Base-by-base conservation (phyloP, 1,140 invertebrate species). In the Diorhabda elongata region DNA sequence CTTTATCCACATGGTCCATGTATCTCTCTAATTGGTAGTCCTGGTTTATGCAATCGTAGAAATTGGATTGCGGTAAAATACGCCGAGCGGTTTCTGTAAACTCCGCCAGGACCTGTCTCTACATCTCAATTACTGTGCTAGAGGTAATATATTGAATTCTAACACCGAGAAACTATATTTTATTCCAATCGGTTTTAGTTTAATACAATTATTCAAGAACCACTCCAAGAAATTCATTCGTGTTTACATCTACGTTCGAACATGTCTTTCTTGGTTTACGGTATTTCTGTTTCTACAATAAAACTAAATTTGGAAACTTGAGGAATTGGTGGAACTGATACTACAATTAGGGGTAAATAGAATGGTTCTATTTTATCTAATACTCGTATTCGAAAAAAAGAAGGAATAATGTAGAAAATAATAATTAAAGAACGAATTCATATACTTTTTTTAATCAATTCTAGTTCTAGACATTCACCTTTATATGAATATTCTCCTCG, bases 41-140 rank as follows among this genome's bases (percentile, higher is more conserved):
- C 76, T 76, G 77, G 77, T 80, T 80, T 78, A 79, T 78, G 77
- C 77, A 79, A 73, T 78, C 75, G 72, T 70, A 72, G 78, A 80
- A 52, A 80, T 80, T 80, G 78, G 78, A 80, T 79, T 79, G 78
- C 71, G 78, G 78, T 78, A 77, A 79, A 80, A 80, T 80, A 78
- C 79, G 77, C 77, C 74, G 70, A 75, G 79, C 75, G 79, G 79
- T 79, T 79, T 77, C 78, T 79, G 74, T 76, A 77, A 79, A 79
- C 77, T 77, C 76, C 72, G 73, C 73, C 62, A 73, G 74, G 73
- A 79, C 75, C 75, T 77, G 76, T 76, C 75, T 77, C 74, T 76
- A 78, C 76, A 73, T 74, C 74, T 76, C 76, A 75, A 77, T 78
- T 78, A 78, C 75, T 52, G 47, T 52, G 47, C 47, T 64, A 71